Conservation (phyloP, 2,113 vertebrate species). For the Pituophis catenifer region DNA sequence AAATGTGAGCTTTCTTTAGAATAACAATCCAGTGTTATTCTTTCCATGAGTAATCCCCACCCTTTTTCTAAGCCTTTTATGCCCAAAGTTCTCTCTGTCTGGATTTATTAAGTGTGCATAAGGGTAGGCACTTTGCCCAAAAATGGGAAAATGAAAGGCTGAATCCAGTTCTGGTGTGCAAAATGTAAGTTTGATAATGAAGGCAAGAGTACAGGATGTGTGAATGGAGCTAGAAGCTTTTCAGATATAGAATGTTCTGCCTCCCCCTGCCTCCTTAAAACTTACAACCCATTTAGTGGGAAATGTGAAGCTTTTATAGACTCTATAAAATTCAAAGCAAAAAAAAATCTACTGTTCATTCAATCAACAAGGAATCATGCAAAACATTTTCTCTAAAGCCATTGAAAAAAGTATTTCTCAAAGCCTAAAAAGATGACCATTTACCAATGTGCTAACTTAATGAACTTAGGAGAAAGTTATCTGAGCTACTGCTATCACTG, state of each 20-base stretch:
- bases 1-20: conserved; percentile 72
- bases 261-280: background rate
- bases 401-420: background rate
- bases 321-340: background rate
- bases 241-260: conserved; percentile 11
- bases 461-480: background rate
- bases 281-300: background rate
- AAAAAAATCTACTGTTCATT: accelerated
- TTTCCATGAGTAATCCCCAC: conserved; percentile 65
- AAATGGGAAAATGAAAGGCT: conserved; percentile 58
- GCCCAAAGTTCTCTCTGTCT: conserved; percentile 61
- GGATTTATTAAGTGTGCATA: conserved; percentile 68
- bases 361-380: background rate
- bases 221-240: background rate
- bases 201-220: conserved; percentile 7
- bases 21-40: conserved; percentile 70
- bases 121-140: conserved; percentile 57
- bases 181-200: conserved; percentile 22
- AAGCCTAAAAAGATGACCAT: background rate
- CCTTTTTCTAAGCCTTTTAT: conserved; percentile 50
- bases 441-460: background rate
- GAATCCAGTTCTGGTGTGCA: conserved; percentile 47
- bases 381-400: background rate
- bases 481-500: background rate
- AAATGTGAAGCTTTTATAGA: background rate